phyloP scores from a whole-genome alignment of 2,888 invertebrate genomes.

The Loripinus fragilis region DNA sequence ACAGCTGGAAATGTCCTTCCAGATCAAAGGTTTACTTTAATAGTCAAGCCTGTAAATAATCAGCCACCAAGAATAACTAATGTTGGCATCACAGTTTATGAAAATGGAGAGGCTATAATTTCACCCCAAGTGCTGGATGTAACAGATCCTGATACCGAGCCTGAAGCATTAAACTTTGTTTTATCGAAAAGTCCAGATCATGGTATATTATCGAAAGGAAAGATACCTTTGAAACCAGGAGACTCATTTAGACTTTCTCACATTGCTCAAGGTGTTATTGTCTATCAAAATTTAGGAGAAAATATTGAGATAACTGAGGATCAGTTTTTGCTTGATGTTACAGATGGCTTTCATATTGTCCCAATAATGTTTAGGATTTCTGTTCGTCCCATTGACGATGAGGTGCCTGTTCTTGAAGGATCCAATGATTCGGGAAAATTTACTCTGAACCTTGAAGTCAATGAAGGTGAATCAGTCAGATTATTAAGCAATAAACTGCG shows the following conservation, averaged over 20 bases:
- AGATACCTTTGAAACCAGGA: constrained; percentile 67
- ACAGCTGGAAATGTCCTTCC: constrained; percentile 77
- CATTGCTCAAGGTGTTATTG: constrained; percentile 73
- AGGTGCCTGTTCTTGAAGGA: constrained; percentile 73
- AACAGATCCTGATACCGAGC: constrained; percentile 80
- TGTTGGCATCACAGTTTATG: constrained; percentile 71
- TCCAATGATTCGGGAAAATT: constrained; percentile 64
- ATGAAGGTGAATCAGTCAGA: constrained; percentile 72
- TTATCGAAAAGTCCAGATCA: constrained; percentile 74
- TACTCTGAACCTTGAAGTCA: constrained; percentile 70
- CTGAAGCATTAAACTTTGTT: constrained; percentile 70
- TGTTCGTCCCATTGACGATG: constrained; percentile 79
- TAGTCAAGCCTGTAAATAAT: constrained; percentile 81
- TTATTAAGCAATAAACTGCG: constrained; percentile 71
- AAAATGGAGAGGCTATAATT: constrained; percentile 77
- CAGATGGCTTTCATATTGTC: constrained; percentile 82
- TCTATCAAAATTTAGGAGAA: constrained; percentile 77
- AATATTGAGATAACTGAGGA: constrained; percentile 75
- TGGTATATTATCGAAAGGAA: constrained; percentile 75
- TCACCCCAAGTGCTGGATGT: constrained; percentile 77
- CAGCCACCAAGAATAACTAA: constrained; percentile 81
- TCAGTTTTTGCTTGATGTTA: constrained; percentile 78
- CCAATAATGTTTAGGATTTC: constrained; percentile 77
- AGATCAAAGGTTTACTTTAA: constrained; percentile 79
- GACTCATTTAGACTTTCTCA: constrained; percentile 78